These are phyloP conservation scores for Limenitis camilla DNA, from an alignment of 2,888 invertebrate species.

Conservation along the genomic window DNA sequence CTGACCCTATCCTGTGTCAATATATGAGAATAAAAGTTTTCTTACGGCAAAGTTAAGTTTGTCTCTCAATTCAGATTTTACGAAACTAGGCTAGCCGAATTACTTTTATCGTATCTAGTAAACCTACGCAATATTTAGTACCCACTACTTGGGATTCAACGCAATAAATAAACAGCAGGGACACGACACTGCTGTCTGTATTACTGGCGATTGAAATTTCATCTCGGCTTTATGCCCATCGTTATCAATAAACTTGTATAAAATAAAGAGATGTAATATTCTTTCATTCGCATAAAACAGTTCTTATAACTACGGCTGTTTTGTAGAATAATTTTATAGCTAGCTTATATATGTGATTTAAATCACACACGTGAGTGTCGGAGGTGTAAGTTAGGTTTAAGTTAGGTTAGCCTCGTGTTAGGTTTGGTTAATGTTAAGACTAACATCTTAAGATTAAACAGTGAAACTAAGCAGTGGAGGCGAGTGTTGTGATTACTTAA, in stretches of 20 bases:
- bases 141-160: slow-evolving; percentile 48
- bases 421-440: background rate
- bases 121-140: slow-evolving; percentile 21
- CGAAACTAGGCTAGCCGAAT: background rate
- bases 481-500: too few relatives aligned
- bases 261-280: slow-evolving; percentile 56
- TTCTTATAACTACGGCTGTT: background rate
- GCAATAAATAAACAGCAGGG: slow-evolving; percentile 68
- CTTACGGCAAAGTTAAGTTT: too few relatives aligned
- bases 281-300: slow-evolving; percentile 7
- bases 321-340: background rate
- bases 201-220: slow-evolving; percentile 69
- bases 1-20: too few relatives aligned
- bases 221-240: slow-evolving; percentile 66
- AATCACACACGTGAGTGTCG: background rate
- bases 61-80: too few relatives aligned
- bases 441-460: slow-evolving; percentile 32
- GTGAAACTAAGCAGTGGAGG: too few relatives aligned
- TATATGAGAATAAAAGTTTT: too few relatives aligned
- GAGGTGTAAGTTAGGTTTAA: slow-evolving; percentile 1
- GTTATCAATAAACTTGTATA: slow-evolving; percentile 59
- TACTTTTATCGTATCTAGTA: background rate
- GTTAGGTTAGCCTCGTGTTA: background rate
- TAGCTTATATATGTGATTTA: background rate
- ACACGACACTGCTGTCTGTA: slow-evolving; percentile 61